Evolutionary conservation across 1,140 invertebrate genomes (phyloP).

Genomic region (Dermatophagoides farinae): DNA sequence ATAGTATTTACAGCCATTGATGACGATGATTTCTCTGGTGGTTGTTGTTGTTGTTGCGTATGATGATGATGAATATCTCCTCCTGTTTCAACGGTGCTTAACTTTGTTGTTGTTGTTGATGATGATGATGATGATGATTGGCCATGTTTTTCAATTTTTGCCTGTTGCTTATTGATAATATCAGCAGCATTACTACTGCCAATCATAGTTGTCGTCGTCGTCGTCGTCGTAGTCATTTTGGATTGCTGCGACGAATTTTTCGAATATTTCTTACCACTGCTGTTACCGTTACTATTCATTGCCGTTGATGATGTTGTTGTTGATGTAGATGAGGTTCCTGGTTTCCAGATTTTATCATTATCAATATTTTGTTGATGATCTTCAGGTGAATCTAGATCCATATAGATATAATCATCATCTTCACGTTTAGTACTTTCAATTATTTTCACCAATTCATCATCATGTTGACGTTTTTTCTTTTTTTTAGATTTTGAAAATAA

Average conservation of each 20-base stretch:
- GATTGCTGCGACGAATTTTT: background rate
- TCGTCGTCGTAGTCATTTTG: background rate
- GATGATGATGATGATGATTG: too few relatives aligned
- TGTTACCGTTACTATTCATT: background rate
- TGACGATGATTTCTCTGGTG: background rate
- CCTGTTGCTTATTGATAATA: too few relatives aligned
- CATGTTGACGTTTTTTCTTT: conserved; percentile 1
- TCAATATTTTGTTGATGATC: background rate
- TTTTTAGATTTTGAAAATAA: background rate
- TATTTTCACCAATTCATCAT: conserved; percentile 2
- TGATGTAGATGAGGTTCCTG: too few relatives aligned
- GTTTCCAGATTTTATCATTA: conserved; percentile 4
- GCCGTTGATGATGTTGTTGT: too few relatives aligned
- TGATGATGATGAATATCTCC: background rate
- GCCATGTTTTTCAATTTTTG: too few relatives aligned
- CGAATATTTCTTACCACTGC: background rate
- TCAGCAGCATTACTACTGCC: background rate
- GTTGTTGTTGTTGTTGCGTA: background rate
- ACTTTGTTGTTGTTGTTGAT: too few relatives aligned
- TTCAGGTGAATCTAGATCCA: conserved; percentile 8
- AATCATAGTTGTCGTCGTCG: background rate
- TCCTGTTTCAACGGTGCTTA: too few relatives aligned
- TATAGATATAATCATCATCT: conserved; percentile 7
- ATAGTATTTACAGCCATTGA: background rate
- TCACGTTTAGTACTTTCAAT: background rate